Conservation (phyloP, 2,797 vertebrate genomes). For the Hafferia zeledoni region DNA sequence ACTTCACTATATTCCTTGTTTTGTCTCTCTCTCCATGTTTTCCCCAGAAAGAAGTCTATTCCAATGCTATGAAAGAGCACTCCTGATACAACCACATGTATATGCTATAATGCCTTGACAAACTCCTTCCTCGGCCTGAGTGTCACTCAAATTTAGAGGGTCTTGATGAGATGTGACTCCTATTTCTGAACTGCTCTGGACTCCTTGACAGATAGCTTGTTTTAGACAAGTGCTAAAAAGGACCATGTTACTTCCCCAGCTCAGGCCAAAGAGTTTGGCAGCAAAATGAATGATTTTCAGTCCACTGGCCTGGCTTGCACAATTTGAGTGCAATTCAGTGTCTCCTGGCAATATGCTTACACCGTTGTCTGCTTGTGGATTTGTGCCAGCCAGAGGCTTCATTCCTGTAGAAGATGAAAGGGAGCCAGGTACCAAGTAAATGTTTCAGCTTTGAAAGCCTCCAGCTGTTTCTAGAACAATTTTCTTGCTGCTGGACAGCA, state of each 20-base stretch:
- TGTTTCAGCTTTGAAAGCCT: background rate
- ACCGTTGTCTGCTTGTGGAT: background rate
- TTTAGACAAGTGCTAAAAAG: conserved; percentile 17
- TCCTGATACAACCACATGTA: background rate
- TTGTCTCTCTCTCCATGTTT: background rate
- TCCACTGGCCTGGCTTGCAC: background rate
- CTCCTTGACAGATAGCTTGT: background rate
- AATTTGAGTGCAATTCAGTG: background rate
- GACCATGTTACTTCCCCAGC: background rate
- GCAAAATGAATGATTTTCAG: background rate
- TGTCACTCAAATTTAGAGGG: background rate
- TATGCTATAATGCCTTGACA: background rate
- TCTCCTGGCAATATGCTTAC: conserved; percentile 3
- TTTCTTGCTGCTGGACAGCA: background rate
- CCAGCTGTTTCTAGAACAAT: background rate
- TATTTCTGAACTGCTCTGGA: background rate
- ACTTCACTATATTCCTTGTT: background rate
- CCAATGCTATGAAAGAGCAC: background rate
- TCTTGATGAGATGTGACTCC: background rate
- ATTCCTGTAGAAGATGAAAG: background rate
- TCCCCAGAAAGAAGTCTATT: background rate
- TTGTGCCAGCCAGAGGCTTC: background rate
- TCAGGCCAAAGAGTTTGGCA: conserved; percentile 17
- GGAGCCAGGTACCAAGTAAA: background rate
- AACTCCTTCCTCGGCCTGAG: background rate